Conservation (phyloP, 2,113 vertebrate species). For the Labrus mixtus region DNA sequence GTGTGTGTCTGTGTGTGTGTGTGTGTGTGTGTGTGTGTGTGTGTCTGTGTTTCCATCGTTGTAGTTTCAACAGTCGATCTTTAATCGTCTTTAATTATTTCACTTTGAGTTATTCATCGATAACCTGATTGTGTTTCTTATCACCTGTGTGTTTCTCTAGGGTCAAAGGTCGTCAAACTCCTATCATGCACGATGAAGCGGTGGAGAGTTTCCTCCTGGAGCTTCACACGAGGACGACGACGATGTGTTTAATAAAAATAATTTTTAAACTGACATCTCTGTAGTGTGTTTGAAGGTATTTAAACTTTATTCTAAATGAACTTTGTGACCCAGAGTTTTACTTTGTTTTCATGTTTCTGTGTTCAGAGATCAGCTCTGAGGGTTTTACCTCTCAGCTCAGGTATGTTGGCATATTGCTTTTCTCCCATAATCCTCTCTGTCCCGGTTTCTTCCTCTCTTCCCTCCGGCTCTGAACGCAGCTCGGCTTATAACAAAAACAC, state of each 20-base stretch:
- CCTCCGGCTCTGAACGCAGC: too few relatives aligned
- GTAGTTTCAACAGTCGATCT: too few relatives aligned
- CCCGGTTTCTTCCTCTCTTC: not conserved
- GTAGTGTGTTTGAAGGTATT: too few relatives aligned
- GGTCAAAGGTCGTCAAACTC: constrained; percentile 17
- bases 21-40: not conserved
- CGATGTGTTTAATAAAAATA: too few relatives aligned
- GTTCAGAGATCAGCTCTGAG: not conserved
- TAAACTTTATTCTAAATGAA: too few relatives aligned
- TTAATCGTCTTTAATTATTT: too few relatives aligned
- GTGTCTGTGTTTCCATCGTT: not conserved
- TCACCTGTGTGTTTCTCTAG: constrained; percentile 22
- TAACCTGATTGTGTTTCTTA: not conserved
- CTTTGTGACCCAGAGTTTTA: too few relatives aligned
- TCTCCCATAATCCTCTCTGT: constrained; percentile 18
- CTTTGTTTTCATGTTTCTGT: not conserved
- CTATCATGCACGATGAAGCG: constrained; percentile 8
- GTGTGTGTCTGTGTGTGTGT: too few relatives aligned
- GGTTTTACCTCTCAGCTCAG: not conserved
- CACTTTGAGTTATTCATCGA: too few relatives aligned
- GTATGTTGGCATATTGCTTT: constrained; percentile 24
- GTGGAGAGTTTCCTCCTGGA: not conserved
- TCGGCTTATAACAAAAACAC: too few relatives aligned
- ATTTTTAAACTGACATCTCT: too few relatives aligned
- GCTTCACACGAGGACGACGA: too few relatives aligned